Conservation (phyloP, 2,797 vertebrate genomes). For the Salarias fasciatus region DNA sequence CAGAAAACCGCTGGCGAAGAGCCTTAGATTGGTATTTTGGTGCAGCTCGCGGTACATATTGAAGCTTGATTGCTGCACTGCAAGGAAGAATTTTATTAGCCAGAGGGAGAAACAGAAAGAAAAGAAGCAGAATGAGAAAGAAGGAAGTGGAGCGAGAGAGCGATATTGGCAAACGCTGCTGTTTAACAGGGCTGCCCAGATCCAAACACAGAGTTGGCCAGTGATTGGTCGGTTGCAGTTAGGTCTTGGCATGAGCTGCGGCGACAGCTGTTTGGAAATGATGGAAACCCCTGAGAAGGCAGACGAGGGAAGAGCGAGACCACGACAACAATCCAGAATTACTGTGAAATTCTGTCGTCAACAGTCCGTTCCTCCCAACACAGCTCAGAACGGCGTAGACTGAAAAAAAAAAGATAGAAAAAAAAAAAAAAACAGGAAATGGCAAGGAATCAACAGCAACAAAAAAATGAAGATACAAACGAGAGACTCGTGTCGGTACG, state of each 20-base stretch:
- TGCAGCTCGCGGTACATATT: slow-evolving; percentile 53
- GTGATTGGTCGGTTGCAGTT: slow-evolving; percentile 73
- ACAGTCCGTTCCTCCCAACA: slow-evolving; percentile 58
- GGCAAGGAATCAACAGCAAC: slow-evolving; percentile 8
- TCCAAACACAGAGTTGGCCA: slow-evolving; percentile 71
- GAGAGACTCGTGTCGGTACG: slow-evolving; percentile 31
- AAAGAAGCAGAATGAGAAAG: slow-evolving; percentile 46
- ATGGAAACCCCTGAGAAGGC: slow-evolving; percentile 74
- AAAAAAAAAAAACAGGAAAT: neutral
- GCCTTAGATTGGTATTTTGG: slow-evolving; percentile 47
- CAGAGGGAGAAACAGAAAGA: slow-evolving; percentile 51
- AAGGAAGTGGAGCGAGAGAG: slow-evolving; percentile 40
- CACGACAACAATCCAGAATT: slow-evolving; percentile 67
- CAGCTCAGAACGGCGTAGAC: slow-evolving; percentile 40
- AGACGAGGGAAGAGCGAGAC: slow-evolving; percentile 50
- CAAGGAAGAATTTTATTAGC: slow-evolving; percentile 63
- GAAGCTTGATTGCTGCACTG: slow-evolving; percentile 58
- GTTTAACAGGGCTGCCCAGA: slow-evolving; percentile 67
- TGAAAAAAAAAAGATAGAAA: slow-evolving; percentile 47
- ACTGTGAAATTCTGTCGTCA: slow-evolving; percentile 72
- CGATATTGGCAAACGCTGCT: slow-evolving; percentile 55
- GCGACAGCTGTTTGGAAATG: slow-evolving; percentile 83
- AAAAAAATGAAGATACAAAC: slow-evolving; percentile 46
- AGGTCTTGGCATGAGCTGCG: slow-evolving; percentile 68
- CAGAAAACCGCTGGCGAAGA: slow-evolving; percentile 15